Percentiles rank a stretch among this genome's conserved stretches.
These are phyloP conservation scores for Anoplopoma fimbria DNA, from an alignment of 2,113 vertebrate genomes.

Conservation along the genomic window DNA sequence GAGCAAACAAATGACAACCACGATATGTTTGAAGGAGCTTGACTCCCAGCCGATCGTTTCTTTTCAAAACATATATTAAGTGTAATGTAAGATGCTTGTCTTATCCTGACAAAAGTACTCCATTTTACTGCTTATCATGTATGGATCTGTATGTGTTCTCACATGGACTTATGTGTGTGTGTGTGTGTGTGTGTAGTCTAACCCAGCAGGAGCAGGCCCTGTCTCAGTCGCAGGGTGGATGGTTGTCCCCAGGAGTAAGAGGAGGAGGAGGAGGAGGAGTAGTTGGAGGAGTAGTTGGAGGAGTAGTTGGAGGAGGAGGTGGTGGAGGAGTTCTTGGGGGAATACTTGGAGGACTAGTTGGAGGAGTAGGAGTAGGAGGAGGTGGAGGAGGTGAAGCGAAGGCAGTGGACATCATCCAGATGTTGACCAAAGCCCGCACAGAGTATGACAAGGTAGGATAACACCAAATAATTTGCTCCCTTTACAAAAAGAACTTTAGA, in stretches of 20 bases:
- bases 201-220: constrained; percentile 90
- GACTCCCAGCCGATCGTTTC: background rate
- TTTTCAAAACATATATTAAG: background rate
- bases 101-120: background rate
- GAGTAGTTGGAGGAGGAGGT: constrained; percentile 53
- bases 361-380: constrained; percentile 44
- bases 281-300: constrained; percentile 13
- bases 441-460: constrained; percentile 92
- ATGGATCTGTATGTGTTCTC: background rate
- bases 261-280: background rate
- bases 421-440: constrained; percentile 94
- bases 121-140: background rate
- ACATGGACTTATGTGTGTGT: background rate
- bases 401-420: constrained; percentile 92
- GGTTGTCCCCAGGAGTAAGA: constrained; percentile 80
- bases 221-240: constrained; percentile 81
- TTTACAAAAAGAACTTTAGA: background rate
- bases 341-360: constrained; percentile 13
- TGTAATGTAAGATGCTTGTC: background rate
- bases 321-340: background rate
- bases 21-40: background rate
- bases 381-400: constrained; percentile 78
- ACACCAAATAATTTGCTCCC: background rate
- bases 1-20: background rate
- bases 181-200: constrained; percentile 81